These are phyloP conservation scores for Lateolabrax maculatus DNA, from an alignment of 2,797 vertebrate genomes.

Conservation along the genomic window DNA sequence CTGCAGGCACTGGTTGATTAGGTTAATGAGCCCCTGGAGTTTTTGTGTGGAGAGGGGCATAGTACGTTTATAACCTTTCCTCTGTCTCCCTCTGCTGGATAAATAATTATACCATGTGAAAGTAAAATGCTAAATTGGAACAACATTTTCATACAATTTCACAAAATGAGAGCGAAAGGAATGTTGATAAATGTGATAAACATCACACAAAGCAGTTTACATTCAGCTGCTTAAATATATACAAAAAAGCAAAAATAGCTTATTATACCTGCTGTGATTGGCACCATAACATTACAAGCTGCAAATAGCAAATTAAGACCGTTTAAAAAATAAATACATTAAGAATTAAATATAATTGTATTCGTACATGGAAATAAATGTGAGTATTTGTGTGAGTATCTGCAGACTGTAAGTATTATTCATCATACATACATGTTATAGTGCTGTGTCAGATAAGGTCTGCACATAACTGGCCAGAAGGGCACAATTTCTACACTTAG, in stretches of 20 bases:
- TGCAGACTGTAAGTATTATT: not conserved
- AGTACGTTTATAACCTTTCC: conserved; percentile 17
- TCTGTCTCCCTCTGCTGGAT: conserved; percentile 67
- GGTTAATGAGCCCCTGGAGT: not conserved
- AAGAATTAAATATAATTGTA: conserved; percentile 39
- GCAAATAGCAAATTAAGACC: conserved; percentile 23
- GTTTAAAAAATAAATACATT: conserved; percentile 52
- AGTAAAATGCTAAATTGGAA: not conserved
- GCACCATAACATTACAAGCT: conserved; percentile 2
- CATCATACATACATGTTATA: not conserved
- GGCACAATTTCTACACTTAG: conserved; percentile 1
- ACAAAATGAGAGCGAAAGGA: conserved; percentile 6
- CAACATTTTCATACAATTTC: not conserved
- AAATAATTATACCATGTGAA: conserved; percentile 5
- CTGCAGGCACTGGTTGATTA: not conserved
- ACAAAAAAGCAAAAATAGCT: conserved; percentile 4
- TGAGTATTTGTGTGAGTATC: not conserved
- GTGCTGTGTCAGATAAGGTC: not conserved
- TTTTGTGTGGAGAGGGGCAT: not conserved
- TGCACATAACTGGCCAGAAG: conserved; percentile 5
- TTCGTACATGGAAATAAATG: conserved; percentile 14
- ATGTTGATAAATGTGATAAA: conserved; percentile 9
- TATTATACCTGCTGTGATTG: conserved; percentile 8
- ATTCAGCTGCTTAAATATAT: conserved; percentile 24
- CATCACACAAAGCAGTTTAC: conserved; percentile 17